Percentiles rank a stretch among this genome's conserved stretches.
Evolutionary conservation across 2,797 vertebrate species (phyloP).

Genomic region (Pelodytes ibericus): DNA sequence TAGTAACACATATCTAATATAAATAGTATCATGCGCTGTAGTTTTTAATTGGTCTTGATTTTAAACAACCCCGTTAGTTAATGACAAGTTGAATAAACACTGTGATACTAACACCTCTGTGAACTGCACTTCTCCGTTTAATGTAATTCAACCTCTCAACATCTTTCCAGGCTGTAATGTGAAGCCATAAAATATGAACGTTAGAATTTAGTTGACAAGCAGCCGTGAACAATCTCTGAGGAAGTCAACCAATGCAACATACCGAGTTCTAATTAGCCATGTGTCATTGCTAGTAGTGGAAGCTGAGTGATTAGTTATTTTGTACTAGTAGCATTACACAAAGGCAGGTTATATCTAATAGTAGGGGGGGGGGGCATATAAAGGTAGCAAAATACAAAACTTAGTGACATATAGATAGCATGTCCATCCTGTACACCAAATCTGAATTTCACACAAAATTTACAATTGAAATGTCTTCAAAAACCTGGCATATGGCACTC

Average conservation of each 20-base stretch:
- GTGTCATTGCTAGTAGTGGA: not conserved
- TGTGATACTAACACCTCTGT: slow-evolving; percentile 67
- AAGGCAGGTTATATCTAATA: no score
- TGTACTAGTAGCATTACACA: no score
- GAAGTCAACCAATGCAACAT: not conserved
- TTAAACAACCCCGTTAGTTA: slow-evolving; percentile 66
- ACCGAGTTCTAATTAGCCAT: not conserved
- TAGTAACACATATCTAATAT: slow-evolving; percentile 64
- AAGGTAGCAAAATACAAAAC: no score
- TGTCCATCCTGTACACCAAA: no score
- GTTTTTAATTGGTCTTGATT: slow-evolving; percentile 60
- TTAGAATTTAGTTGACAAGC: slow-evolving; percentile 58
- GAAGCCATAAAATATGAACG: slow-evolving; percentile 55
- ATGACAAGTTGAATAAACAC: slow-evolving; percentile 68
- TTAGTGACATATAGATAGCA: no score
- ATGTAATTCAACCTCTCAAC: slow-evolving; percentile 62
- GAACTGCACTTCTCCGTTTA: slow-evolving; percentile 46
- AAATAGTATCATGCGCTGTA: slow-evolving; percentile 61
- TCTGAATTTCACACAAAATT: no score
- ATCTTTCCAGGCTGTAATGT: slow-evolving; percentile 58
- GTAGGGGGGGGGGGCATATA: no score
- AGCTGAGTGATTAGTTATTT: no score
- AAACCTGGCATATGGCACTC: no score
- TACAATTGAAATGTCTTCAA: no score
- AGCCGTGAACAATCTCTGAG: slow-evolving; percentile 35